Evolutionary conservation across 1,140 invertebrate species (phyloP).

Genomic region (Riptortus pedestris): DNA sequence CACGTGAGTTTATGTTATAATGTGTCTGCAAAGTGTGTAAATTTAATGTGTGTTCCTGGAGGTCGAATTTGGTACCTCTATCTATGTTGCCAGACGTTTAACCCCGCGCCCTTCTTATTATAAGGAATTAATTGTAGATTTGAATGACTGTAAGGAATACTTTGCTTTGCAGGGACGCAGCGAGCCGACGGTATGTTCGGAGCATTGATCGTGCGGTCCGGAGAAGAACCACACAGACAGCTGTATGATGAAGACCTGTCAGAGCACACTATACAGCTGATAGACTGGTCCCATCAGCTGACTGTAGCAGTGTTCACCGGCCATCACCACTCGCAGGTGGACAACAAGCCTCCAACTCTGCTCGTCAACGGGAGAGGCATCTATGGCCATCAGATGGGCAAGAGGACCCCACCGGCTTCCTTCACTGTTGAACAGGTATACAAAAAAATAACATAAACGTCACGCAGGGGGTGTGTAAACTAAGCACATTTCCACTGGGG

Average conservation of each 20-base stretch:
- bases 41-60: too few species aligned
- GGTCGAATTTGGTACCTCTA: too few species aligned
- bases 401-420: slow-evolving; percentile 40
- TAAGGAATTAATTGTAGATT: too few species aligned
- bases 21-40: too few species aligned
- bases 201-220: slow-evolving; percentile 55
- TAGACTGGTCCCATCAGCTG: slow-evolving; percentile 67
- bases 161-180: slow-evolving; percentile 51
- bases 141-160: too few species aligned
- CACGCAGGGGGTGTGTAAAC: too few species aligned
- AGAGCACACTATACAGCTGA: slow-evolving; percentile 58
- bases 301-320: slow-evolving; percentile 58
- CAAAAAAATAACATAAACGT: too few species aligned
- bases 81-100: too few species aligned
- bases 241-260: slow-evolving; percentile 60
- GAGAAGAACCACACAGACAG: slow-evolving; percentile 42
- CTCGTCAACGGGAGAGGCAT: slow-evolving; percentile 62
- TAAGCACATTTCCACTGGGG: too few species aligned
- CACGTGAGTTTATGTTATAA: too few species aligned
- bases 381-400: slow-evolving; percentile 40
- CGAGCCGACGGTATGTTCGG: slow-evolving; percentile 71
- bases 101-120: too few species aligned
- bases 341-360: slow-evolving; percentile 56
- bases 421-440: slow-evolving; percentile 38
- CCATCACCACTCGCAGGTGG: slow-evolving; percentile 65